Base-by-base conservation (phyloP, 2,797 vertebrate species). In the Carapus acus region DNA sequence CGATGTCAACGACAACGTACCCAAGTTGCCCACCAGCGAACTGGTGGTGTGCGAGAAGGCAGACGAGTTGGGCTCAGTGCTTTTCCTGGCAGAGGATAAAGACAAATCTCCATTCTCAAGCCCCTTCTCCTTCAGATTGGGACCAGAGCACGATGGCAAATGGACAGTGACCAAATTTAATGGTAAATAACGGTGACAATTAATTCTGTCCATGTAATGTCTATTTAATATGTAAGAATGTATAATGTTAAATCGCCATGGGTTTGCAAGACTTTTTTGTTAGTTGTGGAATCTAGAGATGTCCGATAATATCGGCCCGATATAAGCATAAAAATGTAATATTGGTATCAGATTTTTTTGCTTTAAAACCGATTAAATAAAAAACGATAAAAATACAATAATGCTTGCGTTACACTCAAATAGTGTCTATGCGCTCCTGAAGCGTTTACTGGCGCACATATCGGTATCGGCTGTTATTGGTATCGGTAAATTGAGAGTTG, bases 1-100 rank as follows among this genome's bases (percentile, higher is more conserved):
- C 11, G 90, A 93, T 44, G 72, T 69, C 14, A 93, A 94, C 43
- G 93, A 94, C 74, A 86, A 93, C 45, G 0, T 49, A 1, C 94
- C 93, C 1, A 15, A 17, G 0, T 12, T 94, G 7, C 3, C 49
- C 7, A 37, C 24, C 1, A 17, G 4, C 0, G 54, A 89, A 0
- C 45, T 84, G 19, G 62, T 75, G 1, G 22, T 95, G 53, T 97
- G 94, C 52, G 88, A 88, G 67, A 69, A 58, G 17, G 43, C 70
- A 0, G 82, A 84, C 16, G 47, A 57, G 50, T 74, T 61, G n/a
- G 80, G 22, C 43, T 92, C 77, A 36, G 74, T 83, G 63, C 1
- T 71, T 46, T 58, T 84, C 12, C 9, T 58, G 22, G 88, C 91
- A 1, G 17, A 81, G 41, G 93, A 94, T 53, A 70, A 13, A 0